Evolutionary conservation across 1,140 invertebrate species (phyloP), one percentile per base, ranked within the genome.

Genomic region (Drosophila kurseongensis): DNA sequence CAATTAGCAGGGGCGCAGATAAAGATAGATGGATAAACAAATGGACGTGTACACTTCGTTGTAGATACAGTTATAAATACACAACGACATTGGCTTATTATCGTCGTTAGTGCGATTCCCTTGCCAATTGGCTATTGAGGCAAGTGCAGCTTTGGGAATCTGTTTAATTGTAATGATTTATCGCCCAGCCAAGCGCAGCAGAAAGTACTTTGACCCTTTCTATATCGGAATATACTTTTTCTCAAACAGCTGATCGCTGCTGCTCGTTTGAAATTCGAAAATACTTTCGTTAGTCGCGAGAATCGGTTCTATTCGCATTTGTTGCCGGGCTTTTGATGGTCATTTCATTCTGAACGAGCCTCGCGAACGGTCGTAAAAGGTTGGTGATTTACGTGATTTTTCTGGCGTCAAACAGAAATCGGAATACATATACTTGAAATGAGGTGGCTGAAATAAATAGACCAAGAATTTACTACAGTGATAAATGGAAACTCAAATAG

Each of bases 201-300:
- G 42, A 42, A 35, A 42, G 56, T 61, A 83, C 80, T 83, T 83
- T 82, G 56, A 78, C 76, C 80, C 47, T 23, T 23, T 29, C n/a
- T 12, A 4, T 18, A 56, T 45, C 44, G 18, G n/a, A 5, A 47
- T 47, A 29, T 2, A 13, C 12, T n/a, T 27, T 40, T 44, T 16
- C 48, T 67, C 41, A 12, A 65, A 52, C 56, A 65, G 71, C 72
- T 72, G 65, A 60, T 74, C 45, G 36, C 14, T 13, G n/a, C 18
- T 35, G 50, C 9, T 59, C 41, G 41, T 63, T 76, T 56, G 59
- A 67, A 79, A 48, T 74, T 57, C 61, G 68, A 73, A 79, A 68
- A 79, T 68, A 79, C 61, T 79, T 80, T 80, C 63, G 54, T 55
- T 61, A 41, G 60, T 52, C 36, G 72, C 45, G 44, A 68, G 68